Base-by-base conservation (phyloP, 1,140 invertebrate species). In the Medauroidea extradentata region DNA sequence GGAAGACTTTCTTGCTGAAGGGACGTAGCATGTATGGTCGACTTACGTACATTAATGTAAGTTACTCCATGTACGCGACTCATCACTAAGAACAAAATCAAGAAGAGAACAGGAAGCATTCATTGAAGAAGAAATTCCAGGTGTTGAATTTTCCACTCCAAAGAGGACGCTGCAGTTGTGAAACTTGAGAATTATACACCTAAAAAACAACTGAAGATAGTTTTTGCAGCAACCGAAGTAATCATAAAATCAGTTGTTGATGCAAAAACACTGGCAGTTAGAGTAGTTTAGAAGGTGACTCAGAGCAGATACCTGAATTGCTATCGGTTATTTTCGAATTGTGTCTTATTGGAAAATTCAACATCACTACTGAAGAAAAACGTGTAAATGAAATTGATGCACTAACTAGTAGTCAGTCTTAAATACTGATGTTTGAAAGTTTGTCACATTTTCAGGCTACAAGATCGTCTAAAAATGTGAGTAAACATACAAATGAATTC, bases 111-210 rank as follows among this genome's bases (percentile, higher is more conserved):
- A n/a, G n/a, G n/a, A n/a, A n/a, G n/a, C n/a, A n/a, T n/a, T n/a
- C 34, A 27, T 53, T 53, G 9, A 53, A 41, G 52, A 53, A 53
- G 52, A 53, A 53, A 29, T 53, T n/a, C 52, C 52, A 16, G 29
- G 52, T 34, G 29, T 53, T 53, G 52, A 42, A 34, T 53, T 42
- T 42, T 42, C 13, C 4, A 4, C 38, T 14, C 5, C 24, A 27
- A 53, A 34, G 34, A 11, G 52, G 19, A 53, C 11, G 18, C 21
- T 53, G 24, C 52, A 11, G 38, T 53, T 53, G 29, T n/a, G 2
- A 53, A 53, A 53, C 24, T 53, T 27, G 13, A 53, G 34, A 21
- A 53, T 14, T 11, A 53, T 18, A 53, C 52, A n/a, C n/a, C n/a
- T 7, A 11, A 53, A 27, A 3, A 53, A 39, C 25, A 53, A 18